Conservation (phyloP, 2,113 vertebrate genomes). For the Ahaetulla prasina region DNA sequence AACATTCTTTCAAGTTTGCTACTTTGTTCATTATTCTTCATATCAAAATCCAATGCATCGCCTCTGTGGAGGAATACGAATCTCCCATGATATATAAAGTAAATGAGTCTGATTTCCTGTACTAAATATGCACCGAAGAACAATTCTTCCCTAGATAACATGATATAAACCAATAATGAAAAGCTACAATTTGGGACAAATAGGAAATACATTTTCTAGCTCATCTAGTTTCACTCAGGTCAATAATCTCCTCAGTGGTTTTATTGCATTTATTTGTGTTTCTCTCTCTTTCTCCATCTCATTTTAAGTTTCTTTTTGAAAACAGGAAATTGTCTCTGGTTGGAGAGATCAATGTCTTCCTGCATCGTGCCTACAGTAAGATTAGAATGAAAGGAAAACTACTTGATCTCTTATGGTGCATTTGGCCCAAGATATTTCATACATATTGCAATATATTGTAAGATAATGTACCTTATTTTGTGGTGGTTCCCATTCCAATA, state of each 20-base stretch:
- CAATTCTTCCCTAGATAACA: conserved; percentile 11
- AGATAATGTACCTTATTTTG: background rate
- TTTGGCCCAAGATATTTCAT: background rate
- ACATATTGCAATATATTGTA: background rate
- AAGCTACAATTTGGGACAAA: conserved; percentile 28
- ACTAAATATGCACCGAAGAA: conserved; percentile 15
- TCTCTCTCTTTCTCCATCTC: conserved; percentile 43
- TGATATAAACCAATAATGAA: conserved; percentile 31
- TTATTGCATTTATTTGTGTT: conserved; percentile 56
- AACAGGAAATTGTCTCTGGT: conserved; percentile 61
- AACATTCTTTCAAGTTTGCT: background rate
- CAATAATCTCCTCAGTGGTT: conserved; percentile 48
- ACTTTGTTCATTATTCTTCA: background rate
- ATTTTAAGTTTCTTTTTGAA: conserved; percentile 54
- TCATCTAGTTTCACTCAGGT: conserved; percentile 46
- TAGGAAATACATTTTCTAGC: conserved; percentile 42
- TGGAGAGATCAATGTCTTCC: conserved; percentile 38
- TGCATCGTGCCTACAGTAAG: conserved; percentile 24
- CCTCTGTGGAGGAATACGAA: background rate
- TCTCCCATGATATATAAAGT: background rate
- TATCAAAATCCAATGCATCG: background rate
- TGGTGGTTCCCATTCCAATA: background rate
- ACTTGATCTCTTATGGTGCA: background rate
- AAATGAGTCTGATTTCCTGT: conserved; percentile 21
- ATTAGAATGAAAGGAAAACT: conserved; percentile 10